phyloP scores from a whole-genome alignment of 23 tunicate species.

The Ascidia mentula region DNA sequence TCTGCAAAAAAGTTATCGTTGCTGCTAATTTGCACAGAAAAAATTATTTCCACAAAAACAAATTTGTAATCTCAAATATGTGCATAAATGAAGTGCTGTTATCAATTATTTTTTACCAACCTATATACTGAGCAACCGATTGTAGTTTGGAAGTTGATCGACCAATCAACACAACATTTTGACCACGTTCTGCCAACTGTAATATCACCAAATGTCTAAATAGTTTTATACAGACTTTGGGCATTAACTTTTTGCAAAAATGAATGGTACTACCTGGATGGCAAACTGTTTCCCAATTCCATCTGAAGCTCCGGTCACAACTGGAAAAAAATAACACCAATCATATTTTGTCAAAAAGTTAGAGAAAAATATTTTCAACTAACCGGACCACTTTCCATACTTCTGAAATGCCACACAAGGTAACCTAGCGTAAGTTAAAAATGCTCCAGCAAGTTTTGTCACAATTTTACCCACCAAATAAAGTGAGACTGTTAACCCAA shows the following conservation, averaged over 20 bases:
- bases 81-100: too few species aligned
- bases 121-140: not conserved
- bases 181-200: not conserved
- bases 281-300: slow-evolving; percentile 9
- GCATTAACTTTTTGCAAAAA: too few species aligned
- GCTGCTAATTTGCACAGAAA: too few species aligned
- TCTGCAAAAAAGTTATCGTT: too few species aligned
- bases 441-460: not conserved
- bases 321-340: not conserved
- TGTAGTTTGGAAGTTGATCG: not conserved
- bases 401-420: not conserved
- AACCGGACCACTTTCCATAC: slow-evolving; percentile 1
- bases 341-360: too few species aligned
- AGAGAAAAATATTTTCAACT: too few species aligned
- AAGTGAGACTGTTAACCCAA: not conserved
- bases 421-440: not conserved
- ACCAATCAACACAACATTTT: not conserved
- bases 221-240: not conserved
- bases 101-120: too few species aligned
- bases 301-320: slow-evolving; percentile 1
- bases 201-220: not conserved
- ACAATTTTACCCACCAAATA: not conserved
- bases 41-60: too few species aligned
- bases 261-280: not conserved
- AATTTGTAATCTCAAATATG: too few species aligned